Percentiles rank a stretch among this genome's conserved stretches.
Evolutionary conservation across 2,797 vertebrate species (phyloP).

Genomic region (Thaleichthys pacificus): DNA sequence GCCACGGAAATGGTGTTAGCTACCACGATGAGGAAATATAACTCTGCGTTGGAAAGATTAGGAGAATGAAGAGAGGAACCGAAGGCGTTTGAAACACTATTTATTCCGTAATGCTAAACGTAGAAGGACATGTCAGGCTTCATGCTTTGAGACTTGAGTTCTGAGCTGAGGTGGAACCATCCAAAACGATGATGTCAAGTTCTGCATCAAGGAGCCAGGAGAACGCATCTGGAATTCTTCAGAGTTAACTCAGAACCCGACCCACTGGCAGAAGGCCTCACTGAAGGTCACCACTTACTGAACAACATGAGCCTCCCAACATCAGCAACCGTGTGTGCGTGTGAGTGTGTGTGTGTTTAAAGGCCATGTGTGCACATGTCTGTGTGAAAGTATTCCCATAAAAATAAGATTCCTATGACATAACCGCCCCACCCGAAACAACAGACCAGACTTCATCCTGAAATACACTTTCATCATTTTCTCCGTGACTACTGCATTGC

Average conservation of each 20-base stretch:
- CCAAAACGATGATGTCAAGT: constrained; percentile 14
- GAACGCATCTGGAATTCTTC: constrained; percentile 68
- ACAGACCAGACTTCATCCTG: neutral
- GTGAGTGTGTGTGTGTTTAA: neutral
- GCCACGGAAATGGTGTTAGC: too few species aligned
- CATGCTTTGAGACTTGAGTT: neutral
- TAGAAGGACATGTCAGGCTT: too few species aligned
- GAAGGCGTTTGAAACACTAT: constrained; percentile 7
- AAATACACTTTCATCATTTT: neutral
- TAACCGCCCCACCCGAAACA: constrained; percentile 40
- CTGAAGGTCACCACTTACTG: constrained; percentile 41
- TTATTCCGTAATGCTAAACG: constrained; percentile 22
- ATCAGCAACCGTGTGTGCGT: constrained; percentile 37
- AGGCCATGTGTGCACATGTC: neutral
- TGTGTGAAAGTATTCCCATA: neutral
- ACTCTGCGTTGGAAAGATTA: neutral
- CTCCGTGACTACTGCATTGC: neutral
- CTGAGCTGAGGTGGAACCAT: constrained; percentile 23
- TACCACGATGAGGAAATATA: neutral
- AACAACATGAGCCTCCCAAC: constrained; percentile 43
- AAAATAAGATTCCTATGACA: constrained; percentile 1
- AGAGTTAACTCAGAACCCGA: constrained; percentile 44
- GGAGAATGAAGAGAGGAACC: neutral
- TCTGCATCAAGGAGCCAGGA: constrained; percentile 18
- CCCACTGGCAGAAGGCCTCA: constrained; percentile 13